Percentiles rank a stretch among this genome's conserved stretches.
phyloP scores from a whole-genome alignment of 2,113 vertebrate genomes.

The Pogonocichla stellata region DNA sequence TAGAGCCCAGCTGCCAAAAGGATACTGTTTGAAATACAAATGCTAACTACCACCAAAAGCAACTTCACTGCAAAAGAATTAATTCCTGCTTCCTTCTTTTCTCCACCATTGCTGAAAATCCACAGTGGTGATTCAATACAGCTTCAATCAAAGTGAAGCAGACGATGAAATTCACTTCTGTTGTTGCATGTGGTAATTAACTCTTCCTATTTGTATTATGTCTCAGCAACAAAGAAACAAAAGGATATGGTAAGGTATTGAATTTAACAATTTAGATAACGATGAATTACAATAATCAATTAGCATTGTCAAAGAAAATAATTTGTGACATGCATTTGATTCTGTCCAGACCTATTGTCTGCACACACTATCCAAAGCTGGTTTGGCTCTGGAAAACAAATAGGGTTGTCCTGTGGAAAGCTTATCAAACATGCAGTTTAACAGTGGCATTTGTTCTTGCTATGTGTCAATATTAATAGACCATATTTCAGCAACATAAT shows the following conservation, averaged over 20 bases:
- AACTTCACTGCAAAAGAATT: background rate
- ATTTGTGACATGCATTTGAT: constrained; percentile 9
- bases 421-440: constrained; percentile 16
- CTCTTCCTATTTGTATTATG: constrained; percentile 49
- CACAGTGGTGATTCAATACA: constrained; percentile 6
- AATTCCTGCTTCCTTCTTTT: background rate
- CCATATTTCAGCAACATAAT: constrained; percentile 43
- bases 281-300: constrained; percentile 61
- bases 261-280: constrained; percentile 52
- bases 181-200: constrained; percentile 62
- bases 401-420: background rate
- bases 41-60: background rate
- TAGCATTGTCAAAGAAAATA: constrained; percentile 28
- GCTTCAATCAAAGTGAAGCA: constrained; percentile 24
- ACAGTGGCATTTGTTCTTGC: constrained; percentile 38
- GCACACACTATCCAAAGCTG: background rate
- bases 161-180: constrained; percentile 8
- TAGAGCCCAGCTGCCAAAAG: background rate
- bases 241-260: background rate
- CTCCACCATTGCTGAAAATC: background rate
- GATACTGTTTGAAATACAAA: background rate
- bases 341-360: constrained; percentile 2
- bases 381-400: constrained; percentile 31
- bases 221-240: constrained; percentile 25
- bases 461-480: constrained; percentile 44